Evolutionary conservation across 2,113 vertebrate species (phyloP).

Genomic region (Dasyprocta punctata): DNA sequence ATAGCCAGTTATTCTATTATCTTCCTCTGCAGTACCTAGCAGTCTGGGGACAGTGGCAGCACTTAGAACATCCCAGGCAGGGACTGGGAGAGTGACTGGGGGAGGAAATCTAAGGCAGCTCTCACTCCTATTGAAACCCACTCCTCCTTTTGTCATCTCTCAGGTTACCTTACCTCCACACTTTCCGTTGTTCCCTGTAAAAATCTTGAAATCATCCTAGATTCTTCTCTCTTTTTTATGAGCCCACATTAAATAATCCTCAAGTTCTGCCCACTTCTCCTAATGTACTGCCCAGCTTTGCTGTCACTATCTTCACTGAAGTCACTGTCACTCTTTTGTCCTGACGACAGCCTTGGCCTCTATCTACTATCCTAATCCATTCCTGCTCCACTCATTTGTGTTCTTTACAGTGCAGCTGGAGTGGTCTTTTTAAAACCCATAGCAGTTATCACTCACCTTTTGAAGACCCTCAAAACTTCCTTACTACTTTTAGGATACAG

Average conservation of each 20-base stretch:
- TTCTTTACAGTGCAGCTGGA: background rate
- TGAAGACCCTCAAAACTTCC: background rate
- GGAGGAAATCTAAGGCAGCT: background rate
- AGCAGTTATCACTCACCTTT: background rate
- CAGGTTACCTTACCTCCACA: background rate
- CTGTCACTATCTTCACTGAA: background rate
- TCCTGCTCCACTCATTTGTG: background rate
- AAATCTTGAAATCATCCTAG: background rate
- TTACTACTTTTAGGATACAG: background rate
- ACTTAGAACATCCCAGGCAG: background rate
- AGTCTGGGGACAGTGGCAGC: background rate
- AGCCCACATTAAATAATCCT: background rate
- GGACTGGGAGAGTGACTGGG: background rate
- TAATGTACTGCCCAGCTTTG: background rate
- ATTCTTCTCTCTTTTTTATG: background rate
- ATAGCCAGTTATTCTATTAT: background rate
- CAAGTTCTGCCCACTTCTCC: background rate
- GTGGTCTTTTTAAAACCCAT: background rate
- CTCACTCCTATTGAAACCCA: background rate
- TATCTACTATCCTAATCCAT: background rate
- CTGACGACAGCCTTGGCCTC: background rate
- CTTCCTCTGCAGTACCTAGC: background rate
- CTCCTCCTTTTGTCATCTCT: background rate
- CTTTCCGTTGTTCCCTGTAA: background rate
- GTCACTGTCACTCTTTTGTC: background rate